A percentile compares a stretch with the other conserved stretches of the same genome.
phyloP scores from a whole-genome alignment of 2,797 vertebrate genomes.

The Enteromius argenteus region DNA sequence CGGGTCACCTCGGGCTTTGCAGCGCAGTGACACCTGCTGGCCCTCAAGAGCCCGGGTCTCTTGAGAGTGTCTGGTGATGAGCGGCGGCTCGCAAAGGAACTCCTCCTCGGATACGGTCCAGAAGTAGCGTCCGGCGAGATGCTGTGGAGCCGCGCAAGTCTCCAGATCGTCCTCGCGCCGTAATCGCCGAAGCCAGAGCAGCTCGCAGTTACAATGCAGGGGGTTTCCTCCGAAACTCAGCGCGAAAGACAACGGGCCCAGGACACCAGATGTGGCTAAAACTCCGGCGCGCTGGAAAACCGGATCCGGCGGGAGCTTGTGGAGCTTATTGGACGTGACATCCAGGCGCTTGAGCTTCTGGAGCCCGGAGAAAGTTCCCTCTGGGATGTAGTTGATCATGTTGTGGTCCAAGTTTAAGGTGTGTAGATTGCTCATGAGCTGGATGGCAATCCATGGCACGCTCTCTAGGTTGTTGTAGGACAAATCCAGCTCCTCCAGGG shows the following conservation, averaged over 20 bases:
- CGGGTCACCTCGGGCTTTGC: constrained; percentile 94
- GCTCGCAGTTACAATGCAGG: constrained; percentile 96
- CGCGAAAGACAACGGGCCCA: constrained; percentile 89
- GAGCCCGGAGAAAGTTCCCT: constrained; percentile 95
- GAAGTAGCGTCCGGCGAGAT: constrained; percentile 94
- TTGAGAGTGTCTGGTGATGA: constrained; percentile 96
- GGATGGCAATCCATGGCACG: constrained; percentile 95
- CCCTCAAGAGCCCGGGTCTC: constrained; percentile 94
- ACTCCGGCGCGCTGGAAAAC: constrained; percentile 96
- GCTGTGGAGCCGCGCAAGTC: constrained; percentile 93
- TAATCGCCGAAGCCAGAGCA: constrained; percentile 92
- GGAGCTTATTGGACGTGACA: constrained; percentile 97
- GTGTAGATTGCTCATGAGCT: constrained; percentile 96
- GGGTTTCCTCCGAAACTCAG: constrained; percentile 98
- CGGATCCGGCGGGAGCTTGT: constrained; percentile 96
- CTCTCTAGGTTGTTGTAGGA: constrained; percentile 98
- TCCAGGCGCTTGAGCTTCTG: constrained; percentile 98
- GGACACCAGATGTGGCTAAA: constrained; percentile 92
- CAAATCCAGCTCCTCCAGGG: constrained; percentile 95
- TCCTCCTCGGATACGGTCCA: constrained; percentile 98
- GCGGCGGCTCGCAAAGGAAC: constrained; percentile 96
- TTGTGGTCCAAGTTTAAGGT: constrained; percentile 98
- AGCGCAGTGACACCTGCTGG: constrained; percentile 91
- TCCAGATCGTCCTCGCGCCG: constrained; percentile 94
- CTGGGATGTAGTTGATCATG: constrained; percentile 97